A percentile compares a stretch with the other conserved stretches of the same genome.
These are phyloP conservation scores for Ginglymostoma cirratum DNA, from an alignment of 2,113 vertebrate genomes.

Conservation along the genomic window DNA sequence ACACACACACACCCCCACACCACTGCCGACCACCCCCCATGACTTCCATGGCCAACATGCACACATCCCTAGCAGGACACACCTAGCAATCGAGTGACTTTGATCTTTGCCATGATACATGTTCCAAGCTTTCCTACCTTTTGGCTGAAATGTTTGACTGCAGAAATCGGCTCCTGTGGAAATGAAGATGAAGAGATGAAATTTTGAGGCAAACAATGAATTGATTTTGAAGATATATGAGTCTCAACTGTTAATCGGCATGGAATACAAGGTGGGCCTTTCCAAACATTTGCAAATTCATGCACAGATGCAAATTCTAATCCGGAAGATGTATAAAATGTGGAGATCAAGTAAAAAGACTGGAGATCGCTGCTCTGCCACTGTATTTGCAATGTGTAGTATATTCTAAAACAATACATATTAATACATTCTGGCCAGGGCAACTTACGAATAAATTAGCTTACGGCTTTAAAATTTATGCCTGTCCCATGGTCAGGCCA, in stretches of 20 bases:
- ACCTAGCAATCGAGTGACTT: not conserved
- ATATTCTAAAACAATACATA: not conserved
- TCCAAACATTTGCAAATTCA: not conserved
- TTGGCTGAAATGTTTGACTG: constrained; percentile 21
- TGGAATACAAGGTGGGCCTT: not conserved
- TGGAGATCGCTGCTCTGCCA: not conserved
- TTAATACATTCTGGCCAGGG: too few species aligned
- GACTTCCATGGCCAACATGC: too few species aligned
- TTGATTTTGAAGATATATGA: not conserved
- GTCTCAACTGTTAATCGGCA: not conserved
- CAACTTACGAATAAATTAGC: not conserved
- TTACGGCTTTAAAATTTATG: not conserved
- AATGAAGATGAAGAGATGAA: constrained; percentile 36
- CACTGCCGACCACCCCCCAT: not conserved
- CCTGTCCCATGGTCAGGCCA: not conserved
- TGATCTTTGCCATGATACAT: not conserved
- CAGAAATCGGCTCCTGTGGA: constrained; percentile 26
- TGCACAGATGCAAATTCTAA: not conserved
- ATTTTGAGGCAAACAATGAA: not conserved
- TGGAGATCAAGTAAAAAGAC: not conserved
- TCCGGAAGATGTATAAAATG: not conserved
- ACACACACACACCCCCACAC: not conserved
- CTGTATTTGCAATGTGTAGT: not conserved
- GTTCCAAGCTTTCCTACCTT: constrained; percentile 30
- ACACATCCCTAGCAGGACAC: not conserved